Evolutionary conservation across 2,113 vertebrate species (phyloP), one percentile per base, ranked within the genome.

Genomic region (Leptobrachium leishanense): DNA sequence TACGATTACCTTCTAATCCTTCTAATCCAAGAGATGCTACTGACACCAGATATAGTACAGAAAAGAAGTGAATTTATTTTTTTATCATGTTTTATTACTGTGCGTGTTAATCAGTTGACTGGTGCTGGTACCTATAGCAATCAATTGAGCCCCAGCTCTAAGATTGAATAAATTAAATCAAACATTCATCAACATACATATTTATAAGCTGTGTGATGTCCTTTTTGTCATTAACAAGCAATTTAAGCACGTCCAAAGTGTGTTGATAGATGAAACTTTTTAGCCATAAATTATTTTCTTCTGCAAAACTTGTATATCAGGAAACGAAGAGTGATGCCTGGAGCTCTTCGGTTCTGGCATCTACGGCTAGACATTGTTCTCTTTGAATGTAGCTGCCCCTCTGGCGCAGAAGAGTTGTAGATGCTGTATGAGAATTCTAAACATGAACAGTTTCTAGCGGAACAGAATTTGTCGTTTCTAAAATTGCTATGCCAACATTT

Each of bases 211-310:
- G 71, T 68, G 41, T 62, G 15, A 15, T 80, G 63, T 74, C 71
- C 57, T 71, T 72, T 68, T 79, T 72, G 69, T 79, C 77, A 79
- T 79, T 79, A 72, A 65, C 59, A 72, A 66, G 44, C 63, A 74
- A 80, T 74, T 73, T 74, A 68, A 68, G 77, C 42, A 74, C 31
- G 15, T 59, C 64, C 40, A 40, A 68, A 44, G 64, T 43, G 41
- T 73, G 70, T 55, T 65, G 46, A 57, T 53, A 72, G 15, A 79
- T 62, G 31, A 42, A 20, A 53, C 66, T 66, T 53, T 43, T 41
- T 20, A 66, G 43, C 8, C 39, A 66, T 53, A 13, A 79, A 72
- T 72, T 79, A 53, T 39, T 67, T 74, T 55, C n/a, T 55, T 44
- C 77, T 43, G 53, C 69, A 8, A 79, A 62, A 65, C 46, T 44